Base-by-base conservation (phyloP, 2,113 vertebrate species). In the Dromaius novaehollandiae region DNA sequence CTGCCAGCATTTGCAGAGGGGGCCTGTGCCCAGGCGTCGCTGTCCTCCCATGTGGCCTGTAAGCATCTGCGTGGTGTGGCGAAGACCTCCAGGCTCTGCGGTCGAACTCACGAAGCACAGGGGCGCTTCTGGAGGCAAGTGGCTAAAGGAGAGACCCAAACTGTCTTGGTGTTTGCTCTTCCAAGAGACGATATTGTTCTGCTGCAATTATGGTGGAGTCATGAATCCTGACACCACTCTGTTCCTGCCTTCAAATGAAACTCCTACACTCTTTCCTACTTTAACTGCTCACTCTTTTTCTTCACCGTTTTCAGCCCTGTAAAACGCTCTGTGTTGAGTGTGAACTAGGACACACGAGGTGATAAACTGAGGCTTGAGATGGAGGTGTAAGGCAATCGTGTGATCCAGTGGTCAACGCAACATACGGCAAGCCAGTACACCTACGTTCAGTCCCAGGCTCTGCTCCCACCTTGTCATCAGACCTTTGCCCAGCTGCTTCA, bases 41-140 rank as follows among this genome's bases (percentile, higher is more conserved):
- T 60, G 30, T 34, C 56, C 17, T 60, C 32, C 56, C 56, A 55
- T 7, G 13, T 55, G 53, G 53, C 25, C 53, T 13, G 14, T 55
- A 46, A 80, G 56, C 32, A 19, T 20, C 50, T 18, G 34, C 13
- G 36, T 15, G 13, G n/a, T 65, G 8, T 11, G 5, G 58, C n/a
- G 13, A 24, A 69, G 19, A 58, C 69, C 5, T 0, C 4, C 0
- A 34, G 40, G 60, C 21, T 73, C 53, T 0, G 0, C 5, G 26
- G 13, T 14, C 40, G 8, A 10, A 11, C 40, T 42, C 36, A 4
- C 18, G 34, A 70, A 66, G 34, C 10, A 1, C 15, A 44, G 56
- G 7, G 56, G 28, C 44, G 36, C 58, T 48, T 25, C 25, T 28
- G 51, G 70, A 34, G 50, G 63, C 44, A 8, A 0, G 3, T 22